phyloP scores from a whole-genome alignment of 1,140 invertebrate species.

The Adelges cooleyi region DNA sequence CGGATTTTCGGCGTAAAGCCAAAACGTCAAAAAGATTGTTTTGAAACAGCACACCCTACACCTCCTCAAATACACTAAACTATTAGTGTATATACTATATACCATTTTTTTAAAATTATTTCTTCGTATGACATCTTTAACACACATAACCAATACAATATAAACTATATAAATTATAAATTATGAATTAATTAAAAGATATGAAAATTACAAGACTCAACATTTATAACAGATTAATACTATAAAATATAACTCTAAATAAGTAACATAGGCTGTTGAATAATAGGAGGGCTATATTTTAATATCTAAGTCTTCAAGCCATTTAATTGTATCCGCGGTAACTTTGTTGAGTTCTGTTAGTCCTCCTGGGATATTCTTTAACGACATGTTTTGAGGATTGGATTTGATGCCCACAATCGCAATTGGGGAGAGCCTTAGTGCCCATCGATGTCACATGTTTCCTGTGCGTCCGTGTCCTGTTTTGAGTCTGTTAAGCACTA shows the following conservation, averaged over 20 bases:
- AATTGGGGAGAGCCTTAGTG: neutral
- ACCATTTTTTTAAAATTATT: no score
- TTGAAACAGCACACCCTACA: no score
- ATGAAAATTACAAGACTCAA: neutral
- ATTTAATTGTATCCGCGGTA: neutral
- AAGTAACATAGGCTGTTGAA: neutral
- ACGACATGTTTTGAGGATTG: neutral
- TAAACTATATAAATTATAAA: no score
- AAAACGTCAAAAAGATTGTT: no score
- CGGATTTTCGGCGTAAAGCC: no score
- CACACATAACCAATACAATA: no score
- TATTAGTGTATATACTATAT: no score
- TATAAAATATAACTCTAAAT: neutral
- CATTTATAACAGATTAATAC: neutral
- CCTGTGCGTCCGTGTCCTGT: neutral
- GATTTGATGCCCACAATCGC: neutral
- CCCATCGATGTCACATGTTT: neutral
- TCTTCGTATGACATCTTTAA: no score
- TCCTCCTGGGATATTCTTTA: neutral
- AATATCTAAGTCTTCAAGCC: conserved; percentile 1
- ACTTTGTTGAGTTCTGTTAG: neutral
- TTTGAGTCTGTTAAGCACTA: neutral
- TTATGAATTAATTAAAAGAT: no score
- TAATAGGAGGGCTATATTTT: neutral
- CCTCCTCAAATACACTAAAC: no score